Evolutionary conservation across 2,113 vertebrate genomes (phyloP).

Genomic region (Cynopterus brachyotis): DNA sequence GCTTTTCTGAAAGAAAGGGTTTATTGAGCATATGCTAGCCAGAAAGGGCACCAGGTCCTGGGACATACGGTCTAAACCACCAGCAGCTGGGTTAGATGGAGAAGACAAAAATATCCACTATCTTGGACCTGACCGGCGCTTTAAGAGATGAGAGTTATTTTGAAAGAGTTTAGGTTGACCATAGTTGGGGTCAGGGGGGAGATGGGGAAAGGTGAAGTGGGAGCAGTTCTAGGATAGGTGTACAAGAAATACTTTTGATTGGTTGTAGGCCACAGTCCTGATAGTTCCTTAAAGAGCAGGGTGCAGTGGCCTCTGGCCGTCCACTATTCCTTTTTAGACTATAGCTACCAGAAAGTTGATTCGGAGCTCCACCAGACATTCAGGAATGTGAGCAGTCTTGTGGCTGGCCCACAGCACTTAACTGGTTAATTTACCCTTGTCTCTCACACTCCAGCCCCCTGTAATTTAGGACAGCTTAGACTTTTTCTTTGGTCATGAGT

Average conservation of each 20-base stretch:
- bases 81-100: not conserved
- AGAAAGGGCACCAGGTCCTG: not conserved
- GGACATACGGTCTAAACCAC: not conserved
- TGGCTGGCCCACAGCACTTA: not conserved
- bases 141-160: not conserved
- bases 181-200: no score
- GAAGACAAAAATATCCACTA: not conserved
- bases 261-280: no score
- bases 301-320: not conserved
- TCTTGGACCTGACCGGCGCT: not conserved
- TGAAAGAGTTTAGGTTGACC: not conserved
- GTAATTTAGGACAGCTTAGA: not conserved
- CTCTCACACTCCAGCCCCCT: not conserved
- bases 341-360: not conserved
- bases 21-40: not conserved
- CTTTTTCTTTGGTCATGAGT: not conserved
- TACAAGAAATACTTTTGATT: no score
- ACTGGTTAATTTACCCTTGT: not conserved
- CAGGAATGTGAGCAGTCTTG: not conserved
- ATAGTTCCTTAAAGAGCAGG: no score
- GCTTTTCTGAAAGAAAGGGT: not conserved
- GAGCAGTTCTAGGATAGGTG: no score
- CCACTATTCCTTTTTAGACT: not conserved
- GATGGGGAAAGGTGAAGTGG: no score
- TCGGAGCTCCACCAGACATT: not conserved